These are phyloP conservation scores for Allophyes oxyacanthae DNA, from an alignment of 2,888 invertebrate species.

Conservation along the genomic window DNA sequence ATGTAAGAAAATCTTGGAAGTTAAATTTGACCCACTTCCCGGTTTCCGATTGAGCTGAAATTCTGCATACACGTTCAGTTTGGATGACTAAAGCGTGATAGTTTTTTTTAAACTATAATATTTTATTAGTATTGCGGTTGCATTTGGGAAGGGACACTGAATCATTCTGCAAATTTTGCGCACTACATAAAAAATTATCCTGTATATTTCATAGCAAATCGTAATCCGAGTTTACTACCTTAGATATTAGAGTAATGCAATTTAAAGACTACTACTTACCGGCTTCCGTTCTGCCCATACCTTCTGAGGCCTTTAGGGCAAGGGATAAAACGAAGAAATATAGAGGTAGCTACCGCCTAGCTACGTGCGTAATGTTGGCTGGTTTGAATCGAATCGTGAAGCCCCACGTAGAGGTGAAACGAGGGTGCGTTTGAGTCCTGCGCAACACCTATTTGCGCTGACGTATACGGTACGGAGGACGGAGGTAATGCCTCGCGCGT, in stretches of 20 bases:
- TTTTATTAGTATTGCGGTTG: too few species aligned
- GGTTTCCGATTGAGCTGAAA: too few species aligned
- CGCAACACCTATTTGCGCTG: conserved; percentile 32
- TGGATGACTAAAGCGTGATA: too few species aligned
- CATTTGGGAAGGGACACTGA: too few species aligned
- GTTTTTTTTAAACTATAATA: too few species aligned
- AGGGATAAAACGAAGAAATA: conserved; percentile 37
- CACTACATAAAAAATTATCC: too few species aligned
- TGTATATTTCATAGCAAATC: too few species aligned
- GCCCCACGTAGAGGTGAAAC: conserved; percentile 73
- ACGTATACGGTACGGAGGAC: conserved; percentile 6
- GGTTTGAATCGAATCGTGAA: conserved; percentile 62
- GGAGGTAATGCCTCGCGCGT: conserved; percentile 17
- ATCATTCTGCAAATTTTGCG: too few species aligned
- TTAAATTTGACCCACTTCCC: too few species aligned
- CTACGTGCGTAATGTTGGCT: conserved; percentile 47
- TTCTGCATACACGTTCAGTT: too few species aligned
- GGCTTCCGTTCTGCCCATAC: conserved; percentile 13
- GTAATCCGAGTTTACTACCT: conserved; percentile 3
- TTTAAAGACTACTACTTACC: conserved; percentile 16
- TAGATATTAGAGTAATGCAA: conserved; percentile 19
- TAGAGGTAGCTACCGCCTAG: conserved; percentile 21
- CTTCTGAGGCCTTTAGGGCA: conserved; percentile 12
- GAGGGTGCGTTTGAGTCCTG: conserved; percentile 65
- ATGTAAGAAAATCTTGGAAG: too few species aligned